Percentiles rank a stretch among this genome's conserved stretches.
Conservation (phyloP, 2,113 vertebrate species). For the Melanostigma gelatinosum region DNA sequence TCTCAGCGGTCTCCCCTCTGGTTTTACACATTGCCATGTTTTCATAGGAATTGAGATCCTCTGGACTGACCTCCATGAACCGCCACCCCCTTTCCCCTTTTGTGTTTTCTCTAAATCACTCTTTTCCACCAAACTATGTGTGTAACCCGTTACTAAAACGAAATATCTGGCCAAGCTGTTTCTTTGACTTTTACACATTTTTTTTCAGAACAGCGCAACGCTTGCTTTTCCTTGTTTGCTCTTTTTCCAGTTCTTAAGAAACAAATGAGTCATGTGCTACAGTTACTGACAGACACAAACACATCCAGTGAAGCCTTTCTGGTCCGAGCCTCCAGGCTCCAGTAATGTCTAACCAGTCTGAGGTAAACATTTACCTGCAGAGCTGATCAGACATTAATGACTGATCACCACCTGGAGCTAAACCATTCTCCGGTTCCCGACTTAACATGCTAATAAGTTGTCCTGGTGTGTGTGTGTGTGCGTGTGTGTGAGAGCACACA, state of each 20-base stretch:
- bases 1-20: conserved; percentile 10
- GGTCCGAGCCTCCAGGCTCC: conserved; percentile 36
- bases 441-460: conserved; percentile 70
- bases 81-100: conserved; percentile 2
- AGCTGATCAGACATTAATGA: conserved; percentile 72
- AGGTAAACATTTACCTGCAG: conserved; percentile 77
- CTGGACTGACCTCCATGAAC: conserved; percentile 47
- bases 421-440: conserved; percentile 57
- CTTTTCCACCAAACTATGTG: conserved; percentile 16
- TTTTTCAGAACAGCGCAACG: background rate
- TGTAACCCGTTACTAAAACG: background rate
- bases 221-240: conserved; percentile 21
- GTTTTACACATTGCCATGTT: conserved; percentile 38
- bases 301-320: conserved; percentile 9
- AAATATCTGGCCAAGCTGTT: background rate
- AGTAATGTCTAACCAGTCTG: conserved; percentile 68
- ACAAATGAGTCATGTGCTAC: background rate
- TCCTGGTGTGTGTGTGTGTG: conserved; percentile 52
- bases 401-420: conserved; percentile 70
- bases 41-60: conserved; percentile 52
- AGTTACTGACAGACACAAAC: conserved; percentile 37
- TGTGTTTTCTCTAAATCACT: conserved; percentile 23
- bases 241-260: conserved; percentile 44
- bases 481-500: conserved; percentile 7
- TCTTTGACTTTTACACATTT: background rate